These are phyloP conservation scores for Romanogobio albipinnatus DNA, from an alignment of 2,113 vertebrate species.

Conservation along the genomic window DNA sequence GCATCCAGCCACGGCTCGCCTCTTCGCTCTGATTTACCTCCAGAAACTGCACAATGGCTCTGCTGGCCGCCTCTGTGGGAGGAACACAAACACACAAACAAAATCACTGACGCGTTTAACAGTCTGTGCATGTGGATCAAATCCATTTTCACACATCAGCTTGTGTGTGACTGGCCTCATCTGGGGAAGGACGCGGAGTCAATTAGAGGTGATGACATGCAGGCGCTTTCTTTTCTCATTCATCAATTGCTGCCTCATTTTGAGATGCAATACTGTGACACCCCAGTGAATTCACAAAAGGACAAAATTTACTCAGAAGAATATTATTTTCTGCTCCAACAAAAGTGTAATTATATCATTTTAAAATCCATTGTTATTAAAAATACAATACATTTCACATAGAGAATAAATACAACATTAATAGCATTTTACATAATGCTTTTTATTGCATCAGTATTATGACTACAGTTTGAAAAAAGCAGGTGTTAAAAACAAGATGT, in stretches of 20 bases:
- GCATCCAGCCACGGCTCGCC: constrained; percentile 98
- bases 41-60: constrained; percentile 97
- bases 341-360: background rate
- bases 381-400: background rate
- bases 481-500: background rate
- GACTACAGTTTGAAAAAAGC: background rate
- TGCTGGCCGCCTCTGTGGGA: constrained; percentile 91
- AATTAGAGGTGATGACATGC: constrained; percentile 48
- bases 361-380: background rate
- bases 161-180: constrained; percentile 35
- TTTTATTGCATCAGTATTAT: background rate
- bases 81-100: constrained; percentile 42
- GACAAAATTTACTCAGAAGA: background rate
- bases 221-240: constrained; percentile 19
- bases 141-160: constrained; percentile 48
- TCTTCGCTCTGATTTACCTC: constrained; percentile 99
- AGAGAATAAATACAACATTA: background rate
- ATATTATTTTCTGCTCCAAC: constrained; percentile 3
- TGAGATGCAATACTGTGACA: background rate
- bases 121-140: constrained; percentile 41
- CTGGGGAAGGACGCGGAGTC: constrained; percentile 39
- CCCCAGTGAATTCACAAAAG: constrained; percentile 5
- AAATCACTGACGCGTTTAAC: constrained; percentile 32
- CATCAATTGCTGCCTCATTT: background rate
- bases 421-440: background rate